phyloP scores from a whole-genome alignment of 2,797 vertebrate species.

The Apodemus agrarius region DNA sequence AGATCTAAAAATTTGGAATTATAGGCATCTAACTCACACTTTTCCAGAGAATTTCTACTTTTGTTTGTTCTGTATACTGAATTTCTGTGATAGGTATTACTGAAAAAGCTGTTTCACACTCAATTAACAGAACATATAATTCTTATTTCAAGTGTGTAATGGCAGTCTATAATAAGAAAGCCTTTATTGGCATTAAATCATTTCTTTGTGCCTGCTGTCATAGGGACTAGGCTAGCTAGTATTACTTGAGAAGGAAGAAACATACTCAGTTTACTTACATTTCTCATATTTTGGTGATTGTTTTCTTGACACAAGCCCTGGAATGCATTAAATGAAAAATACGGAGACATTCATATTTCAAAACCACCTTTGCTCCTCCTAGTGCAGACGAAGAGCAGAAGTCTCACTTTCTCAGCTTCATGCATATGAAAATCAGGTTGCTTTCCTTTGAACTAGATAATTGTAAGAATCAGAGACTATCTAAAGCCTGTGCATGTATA shows the following conservation, averaged over 20 bases:
- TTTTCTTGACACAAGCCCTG: background rate
- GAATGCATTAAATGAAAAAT: constrained; percentile 60
- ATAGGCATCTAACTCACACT: background rate
- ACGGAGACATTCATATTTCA: constrained; percentile 37
- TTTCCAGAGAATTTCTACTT: background rate
- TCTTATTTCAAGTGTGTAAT: constrained; percentile 15
- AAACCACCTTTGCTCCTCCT: constrained; percentile 58
- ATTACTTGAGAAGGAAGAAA: constrained; percentile 35
- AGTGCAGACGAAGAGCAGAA: constrained; percentile 60
- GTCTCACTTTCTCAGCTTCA: constrained; percentile 65
- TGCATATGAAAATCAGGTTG: constrained; percentile 80
- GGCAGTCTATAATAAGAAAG: background rate
- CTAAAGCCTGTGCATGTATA: constrained; percentile 81
- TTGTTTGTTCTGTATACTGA: constrained; percentile 37
- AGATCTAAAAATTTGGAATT: background rate
- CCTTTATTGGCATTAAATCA: constrained; percentile 9
- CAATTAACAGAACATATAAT: background rate
- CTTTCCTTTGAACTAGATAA: constrained; percentile 82
- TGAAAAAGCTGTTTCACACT: constrained; percentile 12
- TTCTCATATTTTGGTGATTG: constrained; percentile 20
- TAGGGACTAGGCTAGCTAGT: background rate
- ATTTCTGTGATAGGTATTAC: background rate
- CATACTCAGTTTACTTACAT: background rate
- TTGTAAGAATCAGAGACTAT: constrained; percentile 80
- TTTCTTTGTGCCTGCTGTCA: background rate